Evolutionary conservation across 1,140 invertebrate genomes (phyloP), one percentile per base, ranked within the genome.

Genomic region (Melanaphis sacchari): DNA sequence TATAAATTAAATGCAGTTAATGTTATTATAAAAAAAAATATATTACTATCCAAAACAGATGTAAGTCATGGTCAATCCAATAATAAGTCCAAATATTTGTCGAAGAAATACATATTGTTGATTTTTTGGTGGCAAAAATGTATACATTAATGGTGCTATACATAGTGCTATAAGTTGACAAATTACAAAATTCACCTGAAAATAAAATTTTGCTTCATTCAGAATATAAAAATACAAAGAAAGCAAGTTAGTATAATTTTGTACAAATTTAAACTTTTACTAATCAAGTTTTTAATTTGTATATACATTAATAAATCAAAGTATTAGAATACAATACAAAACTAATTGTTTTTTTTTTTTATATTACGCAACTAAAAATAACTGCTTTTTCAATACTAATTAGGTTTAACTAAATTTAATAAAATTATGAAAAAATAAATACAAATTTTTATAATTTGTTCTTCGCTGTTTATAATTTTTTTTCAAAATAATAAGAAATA

Each of bases 21-120:
- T 66, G 11, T 41, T 38, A 90, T 43, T 41, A 49, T 46, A 81
- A 92, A 81, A 91, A n/a, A 82, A 46, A 38, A 54, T 93, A 93
- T 96, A 96, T 97, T 96, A 97, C 96, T 96, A 97, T 95, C 98
- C 98, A 96, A 98, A 98, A 95, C 97, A 98, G 95, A 98, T 98
- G 95, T 97, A 98, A 94, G 97, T 97, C 94, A 98, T 96, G 93
- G 96, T 95, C 94, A 98, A 95, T 93, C 98, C 98, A 95, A 97
- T 95, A 82, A 97, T 94, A 54, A 98, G 96, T 93, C 97, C 97
- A 94, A 97, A 93, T 41, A 94, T 41, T 76, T 94, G 93, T 89
- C 91, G 94, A 31, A 94, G 93, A 97, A 93, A 96, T 95, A 95
- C 98, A 97, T 94, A 98, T 96, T 94, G 96, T 96, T 89, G 96